These are phyloP conservation scores for Drosophila ezoana DNA, from an alignment of 2,888 invertebrate species.

Conservation along the genomic window DNA sequence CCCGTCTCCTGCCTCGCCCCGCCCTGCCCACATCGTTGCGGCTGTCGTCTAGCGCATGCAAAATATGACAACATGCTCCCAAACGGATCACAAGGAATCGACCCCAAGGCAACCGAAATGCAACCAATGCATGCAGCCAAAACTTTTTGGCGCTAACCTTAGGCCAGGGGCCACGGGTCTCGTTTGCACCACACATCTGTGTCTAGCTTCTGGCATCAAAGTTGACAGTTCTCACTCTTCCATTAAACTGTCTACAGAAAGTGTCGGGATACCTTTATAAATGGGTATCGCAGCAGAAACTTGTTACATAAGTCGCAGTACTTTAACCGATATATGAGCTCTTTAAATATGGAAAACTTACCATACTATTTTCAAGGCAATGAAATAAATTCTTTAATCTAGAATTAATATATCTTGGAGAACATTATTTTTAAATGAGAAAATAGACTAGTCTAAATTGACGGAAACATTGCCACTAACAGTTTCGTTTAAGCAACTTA, in stretches of 20 bases:
- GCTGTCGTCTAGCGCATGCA: constrained; percentile 57
- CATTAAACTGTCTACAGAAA: constrained; percentile 22
- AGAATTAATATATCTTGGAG: too few relatives aligned
- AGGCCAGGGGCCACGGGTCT: constrained; percentile 9
- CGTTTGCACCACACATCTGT: constrained; percentile 35
- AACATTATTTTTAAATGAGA: too few relatives aligned
- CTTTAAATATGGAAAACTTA: not conserved
- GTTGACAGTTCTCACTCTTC: constrained; percentile 40
- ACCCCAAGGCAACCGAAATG: constrained; percentile 38
- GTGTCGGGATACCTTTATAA: constrained; percentile 23
- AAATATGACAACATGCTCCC: constrained; percentile 71
- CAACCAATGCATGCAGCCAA: constrained; percentile 42
- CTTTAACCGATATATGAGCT: not conserved
- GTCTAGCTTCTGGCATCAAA: constrained; percentile 43
- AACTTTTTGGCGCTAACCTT: constrained; percentile 18
- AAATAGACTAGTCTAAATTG: too few relatives aligned
- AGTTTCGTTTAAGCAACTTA: not conserved
- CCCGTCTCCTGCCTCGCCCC: not conserved
- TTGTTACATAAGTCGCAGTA: not conserved
- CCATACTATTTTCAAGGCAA: not conserved
- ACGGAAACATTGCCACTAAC: not conserved
- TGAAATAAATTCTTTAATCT: too few relatives aligned
- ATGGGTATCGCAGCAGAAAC: constrained; percentile 3
- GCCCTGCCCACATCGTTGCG: constrained; percentile 10
- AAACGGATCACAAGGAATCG: constrained; percentile 34